phyloP scores from a whole-genome alignment of 2,113 vertebrate species.

The Anoura caudifer region DNA sequence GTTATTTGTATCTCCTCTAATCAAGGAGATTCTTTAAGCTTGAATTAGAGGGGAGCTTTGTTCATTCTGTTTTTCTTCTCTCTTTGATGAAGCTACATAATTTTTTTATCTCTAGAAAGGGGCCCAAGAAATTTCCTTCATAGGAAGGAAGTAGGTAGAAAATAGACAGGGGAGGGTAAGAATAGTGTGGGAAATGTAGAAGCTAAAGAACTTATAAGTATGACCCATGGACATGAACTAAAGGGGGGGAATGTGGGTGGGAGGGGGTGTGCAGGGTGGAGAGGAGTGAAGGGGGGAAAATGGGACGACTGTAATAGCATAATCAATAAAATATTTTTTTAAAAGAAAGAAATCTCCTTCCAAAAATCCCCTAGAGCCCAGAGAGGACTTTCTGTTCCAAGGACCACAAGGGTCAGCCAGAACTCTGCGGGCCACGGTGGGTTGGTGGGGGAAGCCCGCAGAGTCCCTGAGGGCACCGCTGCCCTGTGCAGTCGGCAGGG shows the following conservation, averaged over 20 bases:
- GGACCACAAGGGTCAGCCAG: neutral
- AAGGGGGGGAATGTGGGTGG: no score
- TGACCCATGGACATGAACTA: no score
- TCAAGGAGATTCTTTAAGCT: neutral
- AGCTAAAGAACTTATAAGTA: no score
- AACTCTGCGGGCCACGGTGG: fast-evolving
- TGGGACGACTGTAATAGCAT: no score
- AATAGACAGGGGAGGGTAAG: no score
- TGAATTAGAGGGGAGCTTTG: neutral
- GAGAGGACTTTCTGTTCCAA: neutral
- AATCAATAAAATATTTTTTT: no score
- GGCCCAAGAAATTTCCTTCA: neutral
- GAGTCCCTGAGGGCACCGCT: fast-evolving
- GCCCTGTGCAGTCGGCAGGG: fast-evolving
- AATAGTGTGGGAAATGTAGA: no score
- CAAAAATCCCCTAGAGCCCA: neutral
- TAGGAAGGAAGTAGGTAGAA: no score
- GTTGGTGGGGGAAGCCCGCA: no score
- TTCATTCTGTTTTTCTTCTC: neutral
- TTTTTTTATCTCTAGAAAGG: neutral
- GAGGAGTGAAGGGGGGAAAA: no score
- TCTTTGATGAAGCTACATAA: neutral
- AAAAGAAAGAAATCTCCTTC: neutral
- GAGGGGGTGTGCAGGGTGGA: no score
- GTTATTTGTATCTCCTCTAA: neutral